Evolutionary conservation across 2,888 invertebrate species (phyloP), one percentile per base, ranked within the genome.

Genomic region (Linnaemya vulpina): DNA sequence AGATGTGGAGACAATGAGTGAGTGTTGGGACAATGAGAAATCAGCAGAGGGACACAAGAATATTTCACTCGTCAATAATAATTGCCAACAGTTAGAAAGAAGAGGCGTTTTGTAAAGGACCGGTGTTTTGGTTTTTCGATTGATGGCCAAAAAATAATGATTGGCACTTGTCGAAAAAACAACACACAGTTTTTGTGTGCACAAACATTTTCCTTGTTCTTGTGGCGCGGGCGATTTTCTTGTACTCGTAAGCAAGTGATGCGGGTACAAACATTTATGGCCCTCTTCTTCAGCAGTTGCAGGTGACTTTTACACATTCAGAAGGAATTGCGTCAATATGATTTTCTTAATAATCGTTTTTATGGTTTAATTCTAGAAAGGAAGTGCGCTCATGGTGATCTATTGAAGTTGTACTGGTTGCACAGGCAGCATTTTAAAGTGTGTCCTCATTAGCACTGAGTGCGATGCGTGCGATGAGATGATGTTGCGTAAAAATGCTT

Each of bases 121-220:
- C 85, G 85, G 85, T 85, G 85, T 82, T 85, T 85, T 85, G 85
- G 74, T 79, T 85, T 62, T 74, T 81, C 80, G 73, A 53, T 80
- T 84, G 81, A 81, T 81, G 53, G 17, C 62, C 43, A 49, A 74
- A 74, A 73, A 65, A 51, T n/a, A 82, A 82, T 85, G 85, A 85
- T 82, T 85, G 85, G 82, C 85, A 85, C 82, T 85, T 85, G 85
- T 85, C 75, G 70, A 49, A 71, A 70, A 65, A 65, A 30, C 17
- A 46, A 65, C 35, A 67, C 43, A 73, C 17, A 60, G 25, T 25
- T 35, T 43, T 22, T 20, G 5, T 20, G 25, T 55, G 58, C 49
- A 49, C 30, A 65, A 49, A 76, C 63, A 35, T 68, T 74, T 53
- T 25, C n/a, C 53, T 79, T 63, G 2, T 38, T 58, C 65, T 85